phyloP scores from a whole-genome alignment of 2,888 invertebrate species.

The Cinara cedri region DNA sequence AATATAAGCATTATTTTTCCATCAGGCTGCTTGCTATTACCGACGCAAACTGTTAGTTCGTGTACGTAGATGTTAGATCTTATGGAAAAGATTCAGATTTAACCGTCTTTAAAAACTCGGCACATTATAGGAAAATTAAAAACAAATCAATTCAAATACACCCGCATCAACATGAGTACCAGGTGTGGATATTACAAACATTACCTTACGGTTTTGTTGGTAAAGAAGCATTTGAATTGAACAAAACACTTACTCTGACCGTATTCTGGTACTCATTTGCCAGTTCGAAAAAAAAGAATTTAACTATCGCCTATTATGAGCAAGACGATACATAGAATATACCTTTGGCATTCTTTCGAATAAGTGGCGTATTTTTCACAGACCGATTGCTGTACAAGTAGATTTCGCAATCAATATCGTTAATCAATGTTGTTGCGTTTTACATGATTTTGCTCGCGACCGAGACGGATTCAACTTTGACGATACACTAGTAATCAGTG shows the following conservation, averaged over 20 bases:
- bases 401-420: too few species aligned
- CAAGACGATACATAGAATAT: conserved; percentile 59
- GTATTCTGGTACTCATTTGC: conserved; percentile 31
- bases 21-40: conserved; percentile 53
- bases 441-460: conserved; percentile 59
- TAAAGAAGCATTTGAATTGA: conserved; percentile 47
- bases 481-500: conserved; percentile 59
- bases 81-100: conserved; percentile 52
- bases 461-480: too few species aligned
- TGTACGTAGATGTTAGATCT: conserved; percentile 51
- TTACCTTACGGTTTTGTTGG: conserved; percentile 50
- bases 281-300: conserved; percentile 59
- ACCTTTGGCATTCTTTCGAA: conserved; percentile 61
- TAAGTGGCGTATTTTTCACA: conserved; percentile 62
- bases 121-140: conserved; percentile 27
- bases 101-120: conserved; percentile 41
- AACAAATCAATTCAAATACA: conserved; percentile 29
- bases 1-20: conserved; percentile 51
- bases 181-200: neutral
- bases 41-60: conserved; percentile 50
- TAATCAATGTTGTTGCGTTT: too few species aligned
- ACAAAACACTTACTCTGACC: conserved; percentile 19
- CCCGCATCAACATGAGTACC: conserved; percentile 36
- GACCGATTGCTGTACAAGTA: conserved; percentile 59
- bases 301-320: conserved; percentile 60